A percentile compares a stretch with the other conserved stretches of the same genome.
phyloP scores from a whole-genome alignment of 2,888 invertebrate genomes.

The Eucera pruinosa region DNA sequence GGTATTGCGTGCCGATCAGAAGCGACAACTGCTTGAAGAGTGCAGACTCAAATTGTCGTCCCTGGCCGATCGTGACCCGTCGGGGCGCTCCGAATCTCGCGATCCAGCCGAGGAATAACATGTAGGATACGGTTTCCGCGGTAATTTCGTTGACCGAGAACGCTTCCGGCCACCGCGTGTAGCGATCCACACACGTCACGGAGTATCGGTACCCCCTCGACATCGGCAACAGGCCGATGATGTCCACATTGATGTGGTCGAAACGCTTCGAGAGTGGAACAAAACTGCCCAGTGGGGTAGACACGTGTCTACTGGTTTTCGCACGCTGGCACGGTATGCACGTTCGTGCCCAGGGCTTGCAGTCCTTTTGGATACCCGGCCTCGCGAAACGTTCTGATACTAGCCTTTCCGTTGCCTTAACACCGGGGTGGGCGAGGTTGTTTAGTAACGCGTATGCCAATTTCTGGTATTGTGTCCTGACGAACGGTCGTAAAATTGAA shows the following conservation, averaged over 20 bases:
- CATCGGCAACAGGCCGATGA: too few species aligned
- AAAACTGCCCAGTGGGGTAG: not conserved
- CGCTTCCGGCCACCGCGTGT: constrained; percentile 9
- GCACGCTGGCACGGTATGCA: constrained; percentile 75
- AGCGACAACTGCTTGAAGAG: constrained; percentile 13
- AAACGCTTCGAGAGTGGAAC: not conserved
- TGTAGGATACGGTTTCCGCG: not conserved
- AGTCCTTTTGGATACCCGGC: constrained; percentile 65
- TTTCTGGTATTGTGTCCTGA: constrained; percentile 44
- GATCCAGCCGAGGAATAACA: not conserved
- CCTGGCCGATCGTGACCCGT: constrained; percentile 14
- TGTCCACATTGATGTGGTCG: not conserved
- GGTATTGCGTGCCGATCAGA: constrained; percentile 55
- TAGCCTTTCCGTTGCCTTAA: constrained; percentile 44
- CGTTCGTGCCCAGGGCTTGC: constrained; percentile 66
- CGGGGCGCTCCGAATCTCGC: constrained; percentile 1
- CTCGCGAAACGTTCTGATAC: constrained; percentile 66
- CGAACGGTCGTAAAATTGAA: constrained; percentile 22
- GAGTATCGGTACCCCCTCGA: not conserved
- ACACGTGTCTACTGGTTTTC: constrained; percentile 72
- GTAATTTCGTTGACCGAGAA: not conserved
- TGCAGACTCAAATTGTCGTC: constrained; percentile 20
- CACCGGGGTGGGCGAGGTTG: constrained; percentile 54
- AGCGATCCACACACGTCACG: constrained; percentile 3
- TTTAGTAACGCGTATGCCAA: constrained; percentile 46